phyloP scores from a whole-genome alignment of 2,888 invertebrate species.

The Synanthedon andrenaeformis region DNA sequence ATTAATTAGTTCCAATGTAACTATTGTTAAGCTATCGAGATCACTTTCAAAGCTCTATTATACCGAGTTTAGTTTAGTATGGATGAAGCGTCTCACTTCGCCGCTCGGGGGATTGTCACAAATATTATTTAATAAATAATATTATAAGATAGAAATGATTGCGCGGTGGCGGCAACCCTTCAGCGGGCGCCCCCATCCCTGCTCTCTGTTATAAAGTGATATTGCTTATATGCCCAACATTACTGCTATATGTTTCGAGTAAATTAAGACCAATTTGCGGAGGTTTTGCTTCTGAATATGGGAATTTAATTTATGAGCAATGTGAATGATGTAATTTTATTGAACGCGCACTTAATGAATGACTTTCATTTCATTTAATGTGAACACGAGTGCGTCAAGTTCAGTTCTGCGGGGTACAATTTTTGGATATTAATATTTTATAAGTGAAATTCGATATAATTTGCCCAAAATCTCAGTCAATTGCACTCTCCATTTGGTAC shows the following conservation, averaged over 20 bases:
- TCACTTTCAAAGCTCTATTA: conserved; percentile 12
- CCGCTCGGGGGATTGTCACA: conserved; percentile 34
- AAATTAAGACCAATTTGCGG: conserved; percentile 65
- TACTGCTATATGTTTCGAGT: conserved; percentile 56
- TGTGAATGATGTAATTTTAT: conserved; percentile 51
- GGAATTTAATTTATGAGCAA: conserved; percentile 55
- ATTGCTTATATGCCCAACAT: conserved; percentile 59
- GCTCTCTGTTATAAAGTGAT: conserved; percentile 42
- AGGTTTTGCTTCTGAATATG: conserved; percentile 54
- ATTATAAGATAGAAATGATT: conserved; percentile 38
- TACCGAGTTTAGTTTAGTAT: conserved; percentile 17
- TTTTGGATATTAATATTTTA: too few species aligned
- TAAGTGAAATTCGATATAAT: too few species aligned
- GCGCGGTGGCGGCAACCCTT: conserved; percentile 33
- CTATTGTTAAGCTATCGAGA: neutral
- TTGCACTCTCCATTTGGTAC: too few species aligned
- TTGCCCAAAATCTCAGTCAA: too few species aligned
- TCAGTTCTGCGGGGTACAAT: neutral
- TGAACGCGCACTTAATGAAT: conserved; percentile 45
- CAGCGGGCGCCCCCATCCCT: conserved; percentile 14
- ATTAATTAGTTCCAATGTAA: too few species aligned
- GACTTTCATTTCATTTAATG: conserved; percentile 42
- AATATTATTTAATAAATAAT: conserved; percentile 40
- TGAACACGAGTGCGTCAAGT: conserved; percentile 11
- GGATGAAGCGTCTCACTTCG: conserved; percentile 27